phyloP scores from a whole-genome alignment of 2,888 invertebrate species.

The Melikaiella ostensackeni region DNA sequence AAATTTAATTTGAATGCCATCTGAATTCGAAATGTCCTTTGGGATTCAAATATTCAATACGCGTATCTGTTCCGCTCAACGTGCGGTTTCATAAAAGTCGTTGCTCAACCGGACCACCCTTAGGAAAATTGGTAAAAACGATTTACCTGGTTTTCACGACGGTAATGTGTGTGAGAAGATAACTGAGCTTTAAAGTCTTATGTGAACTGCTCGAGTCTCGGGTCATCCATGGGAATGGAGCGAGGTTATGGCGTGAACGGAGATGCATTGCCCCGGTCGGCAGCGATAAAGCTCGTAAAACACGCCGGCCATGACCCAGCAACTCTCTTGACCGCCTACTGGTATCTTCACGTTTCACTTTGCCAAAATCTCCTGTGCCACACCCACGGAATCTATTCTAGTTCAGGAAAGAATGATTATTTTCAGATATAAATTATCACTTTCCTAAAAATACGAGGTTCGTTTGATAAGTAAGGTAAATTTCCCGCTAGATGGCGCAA shows the following conservation, averaged over 20 bases:
- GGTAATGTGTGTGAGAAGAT: conserved; percentile 24
- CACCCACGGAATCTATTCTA: not conserved
- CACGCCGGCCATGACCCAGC: conserved; percentile 49
- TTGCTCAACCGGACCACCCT: conserved; percentile 1
- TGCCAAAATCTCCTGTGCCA: conserved; percentile 10
- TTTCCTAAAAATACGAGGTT: too few relatives aligned
- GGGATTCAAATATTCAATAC: conserved; percentile 8
- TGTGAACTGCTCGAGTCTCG: conserved; percentile 21
- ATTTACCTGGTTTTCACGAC: conserved; percentile 14
- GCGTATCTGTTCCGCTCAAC: not conserved
- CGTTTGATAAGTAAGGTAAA: too few relatives aligned
- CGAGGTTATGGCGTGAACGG: conserved; percentile 46
- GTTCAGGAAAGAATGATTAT: not conserved
- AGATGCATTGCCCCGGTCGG: conserved; percentile 45
- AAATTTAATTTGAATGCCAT: conserved; percentile 14
- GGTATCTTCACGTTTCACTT: conserved; percentile 26
- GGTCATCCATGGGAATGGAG: conserved; percentile 37
- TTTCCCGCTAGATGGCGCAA: too few relatives aligned
- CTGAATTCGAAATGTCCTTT: conserved; percentile 8
- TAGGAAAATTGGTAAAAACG: not conserved
- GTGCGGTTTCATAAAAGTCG: conserved; percentile 30
- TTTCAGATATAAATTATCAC: not conserved
- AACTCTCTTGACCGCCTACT: conserved; percentile 43
- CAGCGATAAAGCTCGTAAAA: conserved; percentile 53
- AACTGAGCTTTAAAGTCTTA: conserved; percentile 26